Conservation (phyloP, 2,113 vertebrate species). For the Pteronura brasiliensis region DNA sequence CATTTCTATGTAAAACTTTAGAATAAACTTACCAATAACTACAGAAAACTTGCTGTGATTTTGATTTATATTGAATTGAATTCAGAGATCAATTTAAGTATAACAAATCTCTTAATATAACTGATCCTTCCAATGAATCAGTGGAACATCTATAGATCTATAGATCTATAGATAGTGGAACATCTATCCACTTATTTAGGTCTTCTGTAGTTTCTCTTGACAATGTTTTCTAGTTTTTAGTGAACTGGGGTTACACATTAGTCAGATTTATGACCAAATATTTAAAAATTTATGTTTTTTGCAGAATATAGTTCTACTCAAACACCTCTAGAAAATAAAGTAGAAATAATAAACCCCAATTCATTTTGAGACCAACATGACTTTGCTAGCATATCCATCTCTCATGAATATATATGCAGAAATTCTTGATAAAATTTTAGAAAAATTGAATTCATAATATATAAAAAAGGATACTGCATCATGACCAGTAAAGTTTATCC, state of each 20-base stretch:
- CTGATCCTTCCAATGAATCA: not conserved
- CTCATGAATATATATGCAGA: not conserved
- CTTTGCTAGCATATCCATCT: not conserved
- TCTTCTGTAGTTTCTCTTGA: not conserved
- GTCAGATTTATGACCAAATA: not conserved
- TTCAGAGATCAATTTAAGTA: not conserved
- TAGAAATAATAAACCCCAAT: not conserved
- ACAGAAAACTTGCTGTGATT: not conserved
- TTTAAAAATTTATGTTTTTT: not conserved
- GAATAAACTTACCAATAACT: not conserved
- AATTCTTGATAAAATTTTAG: not conserved
- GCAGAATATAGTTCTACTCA: not conserved
- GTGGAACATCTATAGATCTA: not conserved
- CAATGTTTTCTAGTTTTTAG: not conserved
- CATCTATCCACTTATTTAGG: not conserved
- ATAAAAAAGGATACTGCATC: not conserved
- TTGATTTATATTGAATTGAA: not conserved
- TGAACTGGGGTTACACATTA: not conserved
- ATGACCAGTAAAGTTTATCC: not conserved
- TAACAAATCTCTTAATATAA: not conserved
- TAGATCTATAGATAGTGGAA: too few relatives aligned
- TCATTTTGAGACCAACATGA: not conserved
- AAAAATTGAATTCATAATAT: not conserved
- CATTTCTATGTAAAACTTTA: not conserved
- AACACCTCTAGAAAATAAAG: not conserved